Base-by-base conservation (phyloP, 2,797 vertebrate species). In the Falco berigora region DNA sequence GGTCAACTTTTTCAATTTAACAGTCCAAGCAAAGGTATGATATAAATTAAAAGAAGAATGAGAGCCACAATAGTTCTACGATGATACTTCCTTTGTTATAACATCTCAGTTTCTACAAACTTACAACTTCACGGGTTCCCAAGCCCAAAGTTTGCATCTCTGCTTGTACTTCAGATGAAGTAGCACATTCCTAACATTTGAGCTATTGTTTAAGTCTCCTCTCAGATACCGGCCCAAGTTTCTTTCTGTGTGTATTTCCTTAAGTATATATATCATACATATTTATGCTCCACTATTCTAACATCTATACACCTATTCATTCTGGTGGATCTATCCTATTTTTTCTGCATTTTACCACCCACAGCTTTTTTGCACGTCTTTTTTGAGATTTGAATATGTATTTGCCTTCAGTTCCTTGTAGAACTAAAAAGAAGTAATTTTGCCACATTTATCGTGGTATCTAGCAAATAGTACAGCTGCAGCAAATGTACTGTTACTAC, bases 21-120 rank as follows among this genome's bases (percentile, higher is more conserved):
- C 75, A 3, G 97, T 98, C 49, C 92, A 94, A 66, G 98, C 98
- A 19, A 96, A 96, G 96, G 79, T 88, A 94, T 19, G 69, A 24
- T 18, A n/a, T 9, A 52, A 74, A 62, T 75, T n/a, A 47, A 36
- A 81, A 59, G 36, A 82, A 73, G 16, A 76, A 55, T 52, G 32
- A 71, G 25, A 78, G 20, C 16, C 32, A 18, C 8, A 4, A 3
- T 12, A 75, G 23, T 49, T 59, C 47, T 74, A 27, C 58, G 46
- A 3, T 19, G 49, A 28, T n/a, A 22, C 3, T 47, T 96, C 42
- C 32, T 46, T 77, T 86, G 6, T 38, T 62, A 15, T 1, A 76
- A 62, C 13, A 49, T 16, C 17, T 34, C 58, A 61, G 5, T 58
- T 90, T 83, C 72, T 77, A 56, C 14, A 25, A 12, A 63, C 71